Percentiles rank a stretch among this genome's conserved stretches.
phyloP scores from a whole-genome alignment of 2,113 vertebrate species.

The Oriolus oriolus region DNA sequence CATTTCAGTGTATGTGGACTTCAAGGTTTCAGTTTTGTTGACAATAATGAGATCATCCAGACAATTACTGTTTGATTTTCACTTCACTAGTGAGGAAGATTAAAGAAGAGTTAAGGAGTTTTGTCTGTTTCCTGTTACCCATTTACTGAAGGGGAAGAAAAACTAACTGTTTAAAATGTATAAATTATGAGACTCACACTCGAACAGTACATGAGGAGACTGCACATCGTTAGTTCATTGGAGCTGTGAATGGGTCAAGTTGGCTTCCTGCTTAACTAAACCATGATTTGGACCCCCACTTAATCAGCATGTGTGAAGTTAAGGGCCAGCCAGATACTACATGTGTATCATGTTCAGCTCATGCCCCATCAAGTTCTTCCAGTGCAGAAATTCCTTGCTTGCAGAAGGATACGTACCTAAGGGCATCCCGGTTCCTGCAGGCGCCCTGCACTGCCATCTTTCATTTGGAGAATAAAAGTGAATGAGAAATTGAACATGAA shows the following conservation, averaged over 20 bases:
- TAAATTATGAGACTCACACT: conserved; percentile 21
- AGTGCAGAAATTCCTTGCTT: not conserved
- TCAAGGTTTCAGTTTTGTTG: conserved; percentile 75
- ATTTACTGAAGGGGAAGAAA: conserved; percentile 38
- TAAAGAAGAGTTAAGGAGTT: conserved; percentile 76
- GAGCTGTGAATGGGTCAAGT: not conserved
- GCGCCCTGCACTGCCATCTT: not conserved
- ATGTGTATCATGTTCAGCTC: not conserved
- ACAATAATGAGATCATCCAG: conserved; percentile 79
- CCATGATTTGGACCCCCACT: not conserved
- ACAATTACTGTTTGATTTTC: conserved; percentile 76
- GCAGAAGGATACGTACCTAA: not conserved
- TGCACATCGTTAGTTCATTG: not conserved
- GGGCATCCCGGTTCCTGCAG: not conserved
- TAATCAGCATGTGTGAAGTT: not conserved
- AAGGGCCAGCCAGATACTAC: not conserved
- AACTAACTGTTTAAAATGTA: conserved; percentile 42
- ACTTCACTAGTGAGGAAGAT: conserved; percentile 73
- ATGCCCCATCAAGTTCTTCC: not conserved
- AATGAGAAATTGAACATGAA: not conserved
- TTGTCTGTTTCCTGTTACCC: conserved; percentile 75
- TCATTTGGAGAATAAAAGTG: not conserved
- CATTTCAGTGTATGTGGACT: conserved; percentile 64
- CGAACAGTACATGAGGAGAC: not conserved
- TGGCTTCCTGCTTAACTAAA: not conserved